A percentile compares a stretch with the other conserved stretches of the same genome.
phyloP scores from a whole-genome alignment of 2,797 vertebrate species.

The Macroramphosus scolopax region DNA sequence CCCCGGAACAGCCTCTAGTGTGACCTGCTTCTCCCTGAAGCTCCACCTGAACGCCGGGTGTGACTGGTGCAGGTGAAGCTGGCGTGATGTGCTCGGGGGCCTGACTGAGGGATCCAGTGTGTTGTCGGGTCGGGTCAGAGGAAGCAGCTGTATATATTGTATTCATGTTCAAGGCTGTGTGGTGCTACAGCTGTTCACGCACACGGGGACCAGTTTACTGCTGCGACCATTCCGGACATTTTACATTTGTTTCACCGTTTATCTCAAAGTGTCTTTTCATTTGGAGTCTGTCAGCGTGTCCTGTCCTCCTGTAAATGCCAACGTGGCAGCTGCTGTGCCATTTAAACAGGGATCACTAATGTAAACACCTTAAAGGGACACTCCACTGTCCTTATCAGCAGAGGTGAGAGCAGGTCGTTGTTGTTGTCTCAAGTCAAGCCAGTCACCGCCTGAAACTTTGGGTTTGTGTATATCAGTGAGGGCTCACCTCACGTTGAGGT shows the following conservation, averaged over 20 bases:
- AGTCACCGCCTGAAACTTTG: too few species aligned
- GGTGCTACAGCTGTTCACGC: constrained; percentile 30
- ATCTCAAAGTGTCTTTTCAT: too few species aligned
- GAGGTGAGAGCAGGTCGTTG: too few species aligned
- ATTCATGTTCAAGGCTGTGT: constrained; percentile 17
- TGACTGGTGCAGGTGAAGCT: constrained; percentile 7
- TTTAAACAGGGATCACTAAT: too few species aligned
- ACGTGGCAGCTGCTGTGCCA: constrained; percentile 1
- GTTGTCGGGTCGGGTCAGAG: neutral
- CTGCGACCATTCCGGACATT: constrained; percentile 5
- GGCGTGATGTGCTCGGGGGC: constrained; percentile 13
- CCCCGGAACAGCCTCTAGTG: constrained; percentile 56
- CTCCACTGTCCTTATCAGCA: too few species aligned
- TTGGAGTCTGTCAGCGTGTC: too few species aligned
- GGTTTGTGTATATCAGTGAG: too few species aligned
- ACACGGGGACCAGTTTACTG: constrained; percentile 11
- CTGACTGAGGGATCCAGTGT: constrained; percentile 1
- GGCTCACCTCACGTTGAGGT: too few species aligned
- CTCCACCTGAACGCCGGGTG: too few species aligned
- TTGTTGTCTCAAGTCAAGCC: too few species aligned
- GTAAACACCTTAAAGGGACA: constrained; percentile 31
- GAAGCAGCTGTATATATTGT: constrained; percentile 38
- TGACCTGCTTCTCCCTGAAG: constrained; percentile 21
- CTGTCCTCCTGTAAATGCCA: too few species aligned
- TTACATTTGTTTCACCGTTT: constrained; percentile 2